Evolutionary conservation across 2,888 invertebrate genomes (phyloP).

Genomic region (Elegia similella): DNA sequence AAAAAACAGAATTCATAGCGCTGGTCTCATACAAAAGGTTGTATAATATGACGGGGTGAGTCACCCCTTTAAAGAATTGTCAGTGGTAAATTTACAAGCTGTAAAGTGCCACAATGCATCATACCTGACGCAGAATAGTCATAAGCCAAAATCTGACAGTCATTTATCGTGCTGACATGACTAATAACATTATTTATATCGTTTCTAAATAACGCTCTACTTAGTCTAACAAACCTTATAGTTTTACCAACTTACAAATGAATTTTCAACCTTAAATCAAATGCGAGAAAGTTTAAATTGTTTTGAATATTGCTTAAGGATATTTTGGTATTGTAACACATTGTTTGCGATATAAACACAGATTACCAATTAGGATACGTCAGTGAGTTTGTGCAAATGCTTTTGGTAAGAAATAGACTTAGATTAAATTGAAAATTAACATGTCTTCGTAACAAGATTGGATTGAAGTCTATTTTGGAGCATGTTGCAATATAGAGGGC

Average conservation of each 20-base stretch:
- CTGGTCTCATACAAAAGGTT: too few relatives aligned
- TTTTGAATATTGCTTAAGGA: background rate
- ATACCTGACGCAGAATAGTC: background rate
- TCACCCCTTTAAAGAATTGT: too few relatives aligned
- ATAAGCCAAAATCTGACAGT: constrained; percentile 17
- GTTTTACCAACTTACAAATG: background rate
- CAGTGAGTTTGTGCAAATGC: background rate
- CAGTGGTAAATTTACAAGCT: too few relatives aligned
- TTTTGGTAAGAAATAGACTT: background rate
- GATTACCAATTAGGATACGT: background rate
- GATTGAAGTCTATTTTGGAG: background rate
- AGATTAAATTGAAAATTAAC: background rate
- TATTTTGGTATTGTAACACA: background rate
- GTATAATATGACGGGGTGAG: too few relatives aligned
- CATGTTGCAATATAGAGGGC: background rate
- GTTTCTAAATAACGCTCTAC: constrained; percentile 18
- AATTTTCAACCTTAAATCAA: background rate
- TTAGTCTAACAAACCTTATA: constrained; percentile 11
- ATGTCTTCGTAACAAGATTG: background rate
- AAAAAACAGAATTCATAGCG: too few relatives aligned
- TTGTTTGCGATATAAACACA: background rate
- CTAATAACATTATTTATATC: constrained; percentile 19
- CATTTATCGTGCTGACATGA: constrained; percentile 20
- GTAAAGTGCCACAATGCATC: background rate
- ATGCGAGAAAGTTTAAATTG: background rate